Evolutionary conservation across 2,113 vertebrate species (phyloP), one percentile per base, ranked within the genome.

Genomic region (Choloepus hoffmanni): DNA sequence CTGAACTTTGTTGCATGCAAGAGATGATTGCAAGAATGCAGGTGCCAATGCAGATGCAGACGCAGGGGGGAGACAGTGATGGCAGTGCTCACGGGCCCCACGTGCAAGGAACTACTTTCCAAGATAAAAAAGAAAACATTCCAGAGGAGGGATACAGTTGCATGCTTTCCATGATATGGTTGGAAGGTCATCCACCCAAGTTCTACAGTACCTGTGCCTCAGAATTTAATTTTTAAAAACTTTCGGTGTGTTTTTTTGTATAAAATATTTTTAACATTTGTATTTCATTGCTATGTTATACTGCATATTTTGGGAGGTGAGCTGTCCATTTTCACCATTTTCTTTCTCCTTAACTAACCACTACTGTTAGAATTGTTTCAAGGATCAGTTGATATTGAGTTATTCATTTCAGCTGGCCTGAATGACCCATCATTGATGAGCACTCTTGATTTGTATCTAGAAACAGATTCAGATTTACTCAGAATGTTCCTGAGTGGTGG

Each of bases 11-110:
- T 70, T 99, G 99, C 86, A 99, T 99, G 99, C 99, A 99, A 95
- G 99, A 99, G 98, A 99, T 99, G 99, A 99, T 99, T 11, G 99
- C 99, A 0, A 99, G 99, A 92, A 99, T 99, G 99, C 99, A 99
- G 98, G 99, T 99, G 0, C 99, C 99, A 98, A 99, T 99, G 99
- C 99, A 99, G 98, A 98, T 99, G 98, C 99, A 99, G 92, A 98
- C 98, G 97, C 99, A 99, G 83, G 97, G 97, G 12, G 99, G 99
- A 48, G 99, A 99, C 0, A 98, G 97, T 1, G 98, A 99, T 1
- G 30, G 94, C 10, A 92, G 67, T 1, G 86, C 93, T 7, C 98
- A 99, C 0, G 98, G 98, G 30, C 98, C 98, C 30, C 98, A 98
- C 0, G 98, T 98, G 92, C 36, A 36, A 98, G 98, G 58, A 97